A percentile compares a stretch with the other conserved stretches of the same genome.
phyloP scores from a whole-genome alignment of 2,888 invertebrate genomes.

The Pristionchus maxplancki region DNA sequence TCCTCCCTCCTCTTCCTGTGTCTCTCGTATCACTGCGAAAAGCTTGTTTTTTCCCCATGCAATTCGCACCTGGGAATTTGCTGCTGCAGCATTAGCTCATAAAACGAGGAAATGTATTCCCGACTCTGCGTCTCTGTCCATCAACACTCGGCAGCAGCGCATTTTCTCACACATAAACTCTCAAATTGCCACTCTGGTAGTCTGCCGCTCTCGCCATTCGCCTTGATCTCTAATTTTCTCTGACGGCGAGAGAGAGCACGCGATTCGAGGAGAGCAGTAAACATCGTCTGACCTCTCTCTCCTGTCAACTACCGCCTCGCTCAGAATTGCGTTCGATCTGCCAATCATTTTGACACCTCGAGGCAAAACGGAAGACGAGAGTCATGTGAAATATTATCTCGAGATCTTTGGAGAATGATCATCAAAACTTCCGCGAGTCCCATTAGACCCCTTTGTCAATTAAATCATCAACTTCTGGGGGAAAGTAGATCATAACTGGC shows the following conservation, averaged over 20 bases:
- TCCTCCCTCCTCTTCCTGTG: background rate
- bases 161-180: conserved; percentile 21
- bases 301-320: background rate
- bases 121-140: background rate
- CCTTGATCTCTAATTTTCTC: background rate
- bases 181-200: background rate
- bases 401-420: background rate
- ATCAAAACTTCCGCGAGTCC: background rate
- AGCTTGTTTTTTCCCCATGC: background rate
- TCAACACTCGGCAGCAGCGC: background rate
- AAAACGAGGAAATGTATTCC: background rate
- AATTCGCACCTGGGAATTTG: background rate
- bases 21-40: background rate
- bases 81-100: background rate
- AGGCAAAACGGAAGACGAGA: background rate
- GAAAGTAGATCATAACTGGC: conserved; percentile 11
- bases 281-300: background rate
- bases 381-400: background rate
- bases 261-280: background rate
- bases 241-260: background rate
- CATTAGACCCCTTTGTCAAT: background rate
- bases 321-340: background rate
- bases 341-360: conserved; percentile 11
- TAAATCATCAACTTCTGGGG: background rate
- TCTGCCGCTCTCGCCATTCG: background rate